Evolutionary conservation across 1,140 invertebrate species (phyloP), one percentile per base, ranked within the genome.

Genomic region (Zaprionus tsacasi): DNA sequence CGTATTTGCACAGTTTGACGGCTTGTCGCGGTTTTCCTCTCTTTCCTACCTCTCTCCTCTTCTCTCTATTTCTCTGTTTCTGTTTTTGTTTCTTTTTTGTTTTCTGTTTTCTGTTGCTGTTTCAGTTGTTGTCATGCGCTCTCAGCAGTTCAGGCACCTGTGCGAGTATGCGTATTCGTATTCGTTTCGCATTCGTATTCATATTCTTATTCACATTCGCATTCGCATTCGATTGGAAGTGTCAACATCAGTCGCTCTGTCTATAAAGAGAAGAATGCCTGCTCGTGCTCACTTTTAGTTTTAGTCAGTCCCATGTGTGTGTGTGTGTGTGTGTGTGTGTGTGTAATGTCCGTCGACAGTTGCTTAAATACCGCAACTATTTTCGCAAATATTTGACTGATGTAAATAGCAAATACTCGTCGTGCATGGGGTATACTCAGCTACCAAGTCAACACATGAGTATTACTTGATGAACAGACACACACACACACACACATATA

Each of bases 1-100:
- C 2, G 30, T 74, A 78, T 87, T 88, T 87, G 67, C 73, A 75
- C 79, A 82, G 80, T 79, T 82, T 86, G 81, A 54, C 57, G 52
- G 35, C 55, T 45, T 36, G 48, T 13, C 36, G 17, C 65, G 33
- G 21, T 25, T 50, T 43, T 40, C 60, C 54, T 25, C 30, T 36
- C n/a, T 54, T 25, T 40, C 54, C 54, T n/a, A n/a, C n/a, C 55
- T 15, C 60, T 36, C 55, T 54, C 17, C 21, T 50, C 38, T 50
- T 13, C 40, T 43, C 17, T 58, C 17, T 54, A 17, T 38, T 35
- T 60, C 60, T 69, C 40, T 11, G 78, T 57, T 78, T 78, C 66
- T 75, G 64, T 79, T 59, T 66, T 74, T 65, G 21, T 59, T 50
- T 30, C 27, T 30, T 30, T 30, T 5, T 6, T 30, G 27, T 30